phyloP scores from a whole-genome alignment of 2,888 invertebrate species.

The Euphydryas editha region DNA sequence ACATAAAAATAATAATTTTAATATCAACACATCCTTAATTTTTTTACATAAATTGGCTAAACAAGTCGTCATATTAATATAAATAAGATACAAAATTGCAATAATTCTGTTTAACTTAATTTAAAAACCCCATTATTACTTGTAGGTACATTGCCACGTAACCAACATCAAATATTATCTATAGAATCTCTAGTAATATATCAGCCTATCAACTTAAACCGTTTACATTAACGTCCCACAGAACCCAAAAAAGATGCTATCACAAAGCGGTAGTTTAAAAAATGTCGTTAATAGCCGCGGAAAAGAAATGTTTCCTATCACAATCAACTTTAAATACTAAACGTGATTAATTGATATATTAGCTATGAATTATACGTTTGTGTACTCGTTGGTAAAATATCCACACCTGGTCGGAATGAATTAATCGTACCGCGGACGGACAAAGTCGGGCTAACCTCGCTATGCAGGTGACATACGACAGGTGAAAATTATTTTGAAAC shows the following conservation, averaged over 20 bases:
- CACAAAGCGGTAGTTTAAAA: conserved; percentile 38
- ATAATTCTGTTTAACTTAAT: no score
- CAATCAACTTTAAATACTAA: conserved; percentile 47
- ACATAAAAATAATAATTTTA: no score
- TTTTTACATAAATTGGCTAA: no score
- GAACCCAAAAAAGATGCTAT: conserved; percentile 26
- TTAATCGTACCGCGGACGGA: conserved; percentile 25
- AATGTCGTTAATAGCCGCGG: conserved; percentile 43
- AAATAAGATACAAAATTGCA: no score
- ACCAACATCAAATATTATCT: conserved; percentile 5
- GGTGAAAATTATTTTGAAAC: conserved; percentile 35
- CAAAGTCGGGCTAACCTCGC: conserved; percentile 30
- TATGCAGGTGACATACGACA: conserved; percentile 38
- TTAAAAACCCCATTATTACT: no score
- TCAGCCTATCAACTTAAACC: neutral
- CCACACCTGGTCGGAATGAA: conserved; percentile 37
- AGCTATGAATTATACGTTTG: conserved; percentile 37
- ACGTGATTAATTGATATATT: conserved; percentile 50
- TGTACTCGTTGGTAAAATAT: conserved; percentile 26
- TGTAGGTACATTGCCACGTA: neutral
- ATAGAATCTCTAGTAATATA: conserved; percentile 8
- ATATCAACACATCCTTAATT: no score
- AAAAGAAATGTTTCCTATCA: conserved; percentile 45
- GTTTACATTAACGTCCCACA: neutral
- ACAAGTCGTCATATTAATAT: no score